Evolutionary conservation across 2,797 vertebrate genomes (phyloP).

Genomic region (Meriones psammophilus): DNA sequence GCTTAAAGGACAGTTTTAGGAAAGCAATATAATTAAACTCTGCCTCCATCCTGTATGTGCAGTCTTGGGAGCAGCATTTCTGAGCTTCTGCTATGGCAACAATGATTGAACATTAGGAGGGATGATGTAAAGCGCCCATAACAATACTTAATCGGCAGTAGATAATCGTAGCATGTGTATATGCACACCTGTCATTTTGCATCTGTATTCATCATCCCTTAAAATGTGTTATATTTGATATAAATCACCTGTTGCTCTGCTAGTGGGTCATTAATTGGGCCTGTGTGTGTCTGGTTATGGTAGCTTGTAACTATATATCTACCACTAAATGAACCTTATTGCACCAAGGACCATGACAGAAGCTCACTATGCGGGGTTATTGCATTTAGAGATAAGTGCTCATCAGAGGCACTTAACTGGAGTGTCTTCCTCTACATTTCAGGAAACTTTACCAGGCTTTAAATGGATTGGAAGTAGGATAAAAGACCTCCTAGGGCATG

Average conservation of each 20-base stretch:
- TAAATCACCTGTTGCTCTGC: slow-evolving; percentile 37
- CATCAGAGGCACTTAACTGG: slow-evolving; percentile 63
- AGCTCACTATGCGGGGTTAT: neutral
- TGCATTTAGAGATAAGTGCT: slow-evolving; percentile 36
- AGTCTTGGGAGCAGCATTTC: neutral
- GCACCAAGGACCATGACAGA: neutral
- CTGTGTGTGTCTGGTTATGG: neutral
- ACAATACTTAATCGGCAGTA: slow-evolving; percentile 14
- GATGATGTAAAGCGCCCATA: neutral
- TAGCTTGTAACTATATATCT: slow-evolving; percentile 13
- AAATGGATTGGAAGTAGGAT: slow-evolving; percentile 98
- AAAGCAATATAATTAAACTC: slow-evolving; percentile 21
- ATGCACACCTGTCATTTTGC: slow-evolving; percentile 19
- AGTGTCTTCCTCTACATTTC: slow-evolving; percentile 73
- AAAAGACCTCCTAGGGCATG: slow-evolving; percentile 91
- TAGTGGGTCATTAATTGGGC: neutral
- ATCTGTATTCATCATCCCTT: neutral
- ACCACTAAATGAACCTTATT: neutral
- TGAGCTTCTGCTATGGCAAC: slow-evolving; percentile 14
- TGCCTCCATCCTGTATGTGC: neutral
- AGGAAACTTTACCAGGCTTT: slow-evolving; percentile 98
- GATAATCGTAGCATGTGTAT: neutral
- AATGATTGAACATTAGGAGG: slow-evolving; percentile 34
- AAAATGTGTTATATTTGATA: slow-evolving; percentile 58
- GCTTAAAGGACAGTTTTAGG: slow-evolving; percentile 32